Evolutionary conservation across 2,797 vertebrate genomes (phyloP).

Genomic region (Eidolon dupreanum): DNA sequence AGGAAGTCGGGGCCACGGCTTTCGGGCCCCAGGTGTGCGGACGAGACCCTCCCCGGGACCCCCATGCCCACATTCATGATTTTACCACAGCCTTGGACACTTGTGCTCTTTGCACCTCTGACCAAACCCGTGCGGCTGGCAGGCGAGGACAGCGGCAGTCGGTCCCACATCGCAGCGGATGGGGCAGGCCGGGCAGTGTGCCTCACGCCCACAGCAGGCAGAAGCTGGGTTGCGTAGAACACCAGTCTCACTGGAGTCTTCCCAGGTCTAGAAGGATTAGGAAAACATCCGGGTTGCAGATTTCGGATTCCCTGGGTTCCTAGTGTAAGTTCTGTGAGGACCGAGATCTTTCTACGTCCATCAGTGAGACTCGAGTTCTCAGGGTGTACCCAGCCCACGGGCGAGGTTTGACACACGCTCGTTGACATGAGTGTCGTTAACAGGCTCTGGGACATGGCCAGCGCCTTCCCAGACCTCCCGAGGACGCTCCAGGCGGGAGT

Average conservation of each 20-base stretch:
- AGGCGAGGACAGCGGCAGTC: not conserved
- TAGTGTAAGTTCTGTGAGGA: not conserved
- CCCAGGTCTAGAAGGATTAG: not conserved
- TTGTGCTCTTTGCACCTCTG: not conserved
- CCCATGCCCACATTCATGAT: accelerated
- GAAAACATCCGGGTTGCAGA: not conserved
- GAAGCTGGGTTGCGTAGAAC: not conserved
- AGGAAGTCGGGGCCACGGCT: not conserved
- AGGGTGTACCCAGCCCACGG: not conserved
- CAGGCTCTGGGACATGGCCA: not conserved
- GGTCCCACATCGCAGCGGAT: not conserved
- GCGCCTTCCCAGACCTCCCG: accelerated
- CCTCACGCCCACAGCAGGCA: not conserved
- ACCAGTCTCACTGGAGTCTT: not conserved
- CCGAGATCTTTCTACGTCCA: not conserved
- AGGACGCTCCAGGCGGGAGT: not conserved
- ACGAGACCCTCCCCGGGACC: not conserved
- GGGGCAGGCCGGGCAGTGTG: not conserved
- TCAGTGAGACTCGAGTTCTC: not conserved
- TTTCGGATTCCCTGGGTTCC: not conserved
- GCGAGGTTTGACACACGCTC: not conserved
- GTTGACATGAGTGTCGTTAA: not conserved
- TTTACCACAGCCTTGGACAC: not conserved
- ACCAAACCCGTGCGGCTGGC: not conserved
- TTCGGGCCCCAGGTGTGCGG: not conserved